phyloP scores from a whole-genome alignment of 2,113 vertebrate species.

The Rhipidura dahli region DNA sequence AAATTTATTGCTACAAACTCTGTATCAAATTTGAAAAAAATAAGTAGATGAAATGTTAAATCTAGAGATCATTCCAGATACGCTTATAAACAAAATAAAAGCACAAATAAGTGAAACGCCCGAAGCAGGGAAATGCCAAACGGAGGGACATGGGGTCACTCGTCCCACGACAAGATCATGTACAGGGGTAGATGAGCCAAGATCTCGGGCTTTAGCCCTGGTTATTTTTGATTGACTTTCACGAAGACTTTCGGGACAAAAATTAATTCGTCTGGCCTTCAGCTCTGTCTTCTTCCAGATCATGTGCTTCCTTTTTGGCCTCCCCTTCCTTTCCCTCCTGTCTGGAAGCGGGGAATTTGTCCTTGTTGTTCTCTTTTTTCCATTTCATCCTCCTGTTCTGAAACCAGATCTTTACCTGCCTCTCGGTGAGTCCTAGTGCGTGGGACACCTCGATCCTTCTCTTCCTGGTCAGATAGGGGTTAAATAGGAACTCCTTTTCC shows the following conservation, averaged over 20 bases:
- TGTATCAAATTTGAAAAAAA: conserved; percentile 63
- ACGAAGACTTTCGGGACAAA: conserved; percentile 20
- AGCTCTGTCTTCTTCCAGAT: conserved; percentile 69
- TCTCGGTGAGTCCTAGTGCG: conserved; percentile 82
- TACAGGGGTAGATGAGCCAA: neutral
- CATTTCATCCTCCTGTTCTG: conserved; percentile 87
- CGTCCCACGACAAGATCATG: conserved; percentile 23
- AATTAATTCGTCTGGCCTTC: conserved; percentile 67
- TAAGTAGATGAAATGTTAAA: conserved; percentile 1
- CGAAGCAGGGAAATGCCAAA: conserved; percentile 47
- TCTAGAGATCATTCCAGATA: conserved; percentile 7
- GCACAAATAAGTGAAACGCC: conserved; percentile 19
- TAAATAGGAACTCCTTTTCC: conserved; percentile 87
- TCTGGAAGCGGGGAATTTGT: conserved; percentile 81
- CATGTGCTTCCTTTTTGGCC: conserved; percentile 72
- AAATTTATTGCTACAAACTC: conserved; percentile 62
- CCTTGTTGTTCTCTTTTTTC: conserved; percentile 89
- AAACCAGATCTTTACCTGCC: conserved; percentile 88
- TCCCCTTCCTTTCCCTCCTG: conserved; percentile 78
- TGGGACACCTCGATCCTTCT: conserved; percentile 86
- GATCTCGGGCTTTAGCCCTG: neutral
- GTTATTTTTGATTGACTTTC: conserved; percentile 43
- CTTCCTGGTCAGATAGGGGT: conserved; percentile 86
- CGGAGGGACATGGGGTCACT: conserved; percentile 45
- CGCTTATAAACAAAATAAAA: neutral